Evolutionary conservation across 2,797 vertebrate genomes (phyloP), one percentile per base, ranked within the genome.

Genomic region (Botia almorhae): DNA sequence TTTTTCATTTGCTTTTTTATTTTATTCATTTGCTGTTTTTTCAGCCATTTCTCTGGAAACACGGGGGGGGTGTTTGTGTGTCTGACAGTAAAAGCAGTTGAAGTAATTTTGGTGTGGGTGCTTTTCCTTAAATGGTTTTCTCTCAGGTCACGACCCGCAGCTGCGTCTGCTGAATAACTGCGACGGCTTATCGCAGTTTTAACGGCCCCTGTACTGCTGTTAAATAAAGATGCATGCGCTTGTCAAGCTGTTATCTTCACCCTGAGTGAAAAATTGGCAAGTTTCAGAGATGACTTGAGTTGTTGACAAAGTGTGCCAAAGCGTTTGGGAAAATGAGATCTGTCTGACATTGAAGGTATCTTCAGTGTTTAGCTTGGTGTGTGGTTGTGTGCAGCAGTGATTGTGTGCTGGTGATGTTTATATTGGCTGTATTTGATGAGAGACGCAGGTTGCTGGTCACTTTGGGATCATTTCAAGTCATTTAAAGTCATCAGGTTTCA

Each of bases 171-270:
- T 1, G 48, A 55, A 23, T 39, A 39, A 65, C 19, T 4, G 65
- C 21, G 11, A 48, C 7, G 21, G 21, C 64, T 58, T 33, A 69
- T 69, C n/a, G 4, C 67, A 2, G 67, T 36, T 78, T 50, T 55
- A 1, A 56, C 68, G 16, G 12, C 12, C 73, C 29, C 6, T 16
- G 50, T 16, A 14, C 61, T 33, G 61, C 7, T 4, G 14, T 50
- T 23, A 80, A 82, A 80, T 80, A 73, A 72, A 82, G 83, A 85
- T 64, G 63, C 36, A 73, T 73, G 17, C 3, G 2, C 33, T 68
- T 80, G 81, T 85, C 83, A 80, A 33, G 19, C 51, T 5, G 43
- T 56, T 61, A 64, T 69, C 68, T 71, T 64, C 2, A 39, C 26
- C 50, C 16, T 5, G 19, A 19, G 12, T 14, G 65, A 60, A 67